phyloP scores from a whole-genome alignment of 1,140 invertebrate species.

The Meloidogyne hapla region DNA sequence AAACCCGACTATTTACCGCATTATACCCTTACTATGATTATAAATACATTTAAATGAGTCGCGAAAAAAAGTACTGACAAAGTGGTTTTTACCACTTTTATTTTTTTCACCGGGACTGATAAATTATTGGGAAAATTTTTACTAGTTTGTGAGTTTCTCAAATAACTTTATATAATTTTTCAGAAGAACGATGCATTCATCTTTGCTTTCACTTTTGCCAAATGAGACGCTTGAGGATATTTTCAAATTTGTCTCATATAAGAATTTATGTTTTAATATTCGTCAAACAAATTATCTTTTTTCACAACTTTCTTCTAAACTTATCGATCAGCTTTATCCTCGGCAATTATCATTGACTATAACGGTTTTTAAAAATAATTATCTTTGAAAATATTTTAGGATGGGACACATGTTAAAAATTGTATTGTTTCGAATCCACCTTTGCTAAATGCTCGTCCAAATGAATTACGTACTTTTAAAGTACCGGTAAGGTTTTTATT shows the following conservation, averaged over 20 bases:
- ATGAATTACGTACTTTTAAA: neutral
- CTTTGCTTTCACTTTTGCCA: neutral
- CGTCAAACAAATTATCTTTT: neutral
- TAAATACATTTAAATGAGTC: no score
- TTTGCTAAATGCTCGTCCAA: neutral
- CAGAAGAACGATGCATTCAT: neutral
- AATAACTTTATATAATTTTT: no score
- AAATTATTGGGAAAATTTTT: no score
- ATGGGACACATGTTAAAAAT: neutral
- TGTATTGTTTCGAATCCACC: neutral
- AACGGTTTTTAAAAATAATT: neutral
- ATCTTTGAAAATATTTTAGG: neutral
- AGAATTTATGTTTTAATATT: neutral
- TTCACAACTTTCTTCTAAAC: neutral
- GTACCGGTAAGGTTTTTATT: neutral
- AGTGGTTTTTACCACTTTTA: no score
- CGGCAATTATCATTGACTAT: neutral
- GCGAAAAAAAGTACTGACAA: no score
- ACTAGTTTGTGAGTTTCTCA: no score
- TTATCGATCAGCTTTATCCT: neutral
- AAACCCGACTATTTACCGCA: no score
- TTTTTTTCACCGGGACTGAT: no score
- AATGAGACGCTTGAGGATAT: neutral
- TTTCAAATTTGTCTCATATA: neutral
- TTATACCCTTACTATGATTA: no score